A percentile compares a stretch with the other conserved stretches of the same genome.
These are phyloP conservation scores for zebrafish (Danio rerio) DNA, from an alignment of 2,113 vertebrate species.

Conservation along the genomic window GRCz12tu NC_133194.1:2868001-2868500, in stretches of 20 bases:
- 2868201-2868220: not conserved
- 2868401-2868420: not conserved
- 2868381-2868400: not conserved
- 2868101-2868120: constrained; percentile 91
- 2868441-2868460: not conserved
- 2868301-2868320: not conserved
- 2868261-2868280: not conserved
- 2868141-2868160: constrained; percentile 92
- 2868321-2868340: not conserved
- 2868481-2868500: not conserved
- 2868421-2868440: not conserved
- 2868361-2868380: not conserved
- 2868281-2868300: constrained; percentile 7
- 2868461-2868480: not conserved
- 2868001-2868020: not conserved
- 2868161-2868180: constrained; percentile 8
- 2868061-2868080: constrained; percentile 95
- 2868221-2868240: constrained; percentile 54
- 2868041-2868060: constrained; percentile 16
- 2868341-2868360: constrained; percentile 6
- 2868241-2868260: constrained; percentile 6
- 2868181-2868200: not conserved
- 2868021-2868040: not conserved
- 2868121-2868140: constrained; percentile 92
- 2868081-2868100: constrained; percentile 95